Base-by-base conservation (phyloP, 2,113 vertebrate species). In the Hyla sarda region DNA sequence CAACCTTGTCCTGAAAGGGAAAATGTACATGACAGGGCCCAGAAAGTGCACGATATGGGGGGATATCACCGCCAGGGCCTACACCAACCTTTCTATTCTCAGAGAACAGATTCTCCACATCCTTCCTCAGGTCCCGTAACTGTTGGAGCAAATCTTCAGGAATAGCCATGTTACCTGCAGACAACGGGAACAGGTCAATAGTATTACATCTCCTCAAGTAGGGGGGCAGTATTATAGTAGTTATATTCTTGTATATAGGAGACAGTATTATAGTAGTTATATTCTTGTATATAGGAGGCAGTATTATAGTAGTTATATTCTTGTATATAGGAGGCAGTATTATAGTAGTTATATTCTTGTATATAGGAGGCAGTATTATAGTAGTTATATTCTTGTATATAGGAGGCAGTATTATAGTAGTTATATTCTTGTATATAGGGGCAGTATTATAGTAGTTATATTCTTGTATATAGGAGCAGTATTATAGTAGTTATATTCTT, bases 91-190 rank as follows among this genome's bases (percentile, higher is more conserved):
- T 86, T 9, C 19, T 71, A 56, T 86, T 71, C 9, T 79, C 60
- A 56, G 12, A 30, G 48, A 71, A 56, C 0, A 86, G 52, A 23
- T 14, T 80, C 13, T 86, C 76, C 62, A 86, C 48, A 30, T 80
- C 84, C 32, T 54, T 28, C 34, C 75, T n/a, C 32, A 80, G 48
- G n/a, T 12, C 32, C 14, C 17, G 30, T 5, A 86, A 48, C 75
- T 80, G 84, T 62, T 86, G 45, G 2, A 80, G 32, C 76, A 86
- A 58, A 41, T 86, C 75, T 1, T 72, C 84, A 30, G 84, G 84
- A 16, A 86, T 7, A 3, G n/a, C 62, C 23, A 56, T 78, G 12
- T 86, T 86, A 56, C 76, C 76, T 80, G 65, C 2, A 34, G 32
- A 65, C 13, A 65, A 14, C 28, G 28, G 25, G 54, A 14, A 30